Evolutionary conservation across 92 coral and sea anemone species (phyloP), one percentile per base, ranked within the genome.

Genomic region (Chrysogorgia sp.): DNA sequence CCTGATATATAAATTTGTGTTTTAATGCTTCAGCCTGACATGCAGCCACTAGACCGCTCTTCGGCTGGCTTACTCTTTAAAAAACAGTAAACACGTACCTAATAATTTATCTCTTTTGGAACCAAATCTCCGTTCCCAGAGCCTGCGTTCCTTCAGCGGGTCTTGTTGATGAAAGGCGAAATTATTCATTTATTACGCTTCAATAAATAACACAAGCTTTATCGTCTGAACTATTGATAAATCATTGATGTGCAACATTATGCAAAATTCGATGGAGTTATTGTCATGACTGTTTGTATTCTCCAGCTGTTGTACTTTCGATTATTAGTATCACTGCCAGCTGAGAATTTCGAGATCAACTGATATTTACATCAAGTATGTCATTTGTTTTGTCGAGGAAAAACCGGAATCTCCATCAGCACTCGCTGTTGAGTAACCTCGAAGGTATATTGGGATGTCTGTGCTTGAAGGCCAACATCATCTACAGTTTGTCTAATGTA

Each of bases 241-340:
- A 72, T 72, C 79, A 72, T 72, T 72, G 79, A 72, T 72, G 79
- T 41, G 24, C 28, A 69, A 69, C 40, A 69, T 28, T 69, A 43
- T 72, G 79, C 65, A 52, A 72, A 72, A 72, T 32, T 35, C 25
- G 34, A 20, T 55, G 20, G 48, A 35, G 24, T 28, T 37, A 65
- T 4, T 64, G 71, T 65, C 61, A 13, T 14, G 25, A 22, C 1
- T 40, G 30, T 14, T 12, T 45, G 50, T 3, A 43, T 24, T 28
- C 25, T 34, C 26, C 59, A 52, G 33, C 77, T 48, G 77, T 7
- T 52, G 62, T 52, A 4, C 13, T 14, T 20, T 4, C 31, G 70
- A 22, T 63, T 41, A 24, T 1, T 1, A 12, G 61, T 48, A 26
- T 12, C 58, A 43, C 28, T 13, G 28, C 12, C 10, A 57, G 45